Base-by-base conservation (phyloP, 2,113 vertebrate genomes). In the Cephalopholis sonnerati region DNA sequence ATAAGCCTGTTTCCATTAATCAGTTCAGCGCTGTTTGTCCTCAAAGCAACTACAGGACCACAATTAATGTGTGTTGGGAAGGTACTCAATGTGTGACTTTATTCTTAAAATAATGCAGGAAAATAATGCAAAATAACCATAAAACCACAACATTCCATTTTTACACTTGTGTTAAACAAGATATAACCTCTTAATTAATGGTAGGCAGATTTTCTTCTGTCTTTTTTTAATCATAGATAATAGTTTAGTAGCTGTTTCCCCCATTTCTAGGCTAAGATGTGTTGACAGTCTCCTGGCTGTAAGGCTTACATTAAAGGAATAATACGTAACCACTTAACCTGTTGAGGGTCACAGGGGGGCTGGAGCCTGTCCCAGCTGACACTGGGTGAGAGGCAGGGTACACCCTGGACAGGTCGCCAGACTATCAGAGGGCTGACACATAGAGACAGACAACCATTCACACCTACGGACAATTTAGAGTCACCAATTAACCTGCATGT, bases 1-100 rank as follows among this genome's bases (percentile, higher is more conserved):
- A 32, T 64, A 32, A 86, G 44, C 67, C 64, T 77, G 65, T 72
- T 90, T 87, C 80, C 66, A 80, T 86, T 78, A 67, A 81, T 74
- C 74, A 76, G 36, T 66, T 36, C 67, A 77, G 29, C 41, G 41
- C n/a, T 58, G 41, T 51, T 72, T 50, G 36, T 63, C 36, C 48
- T 51, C 18, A 2, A 44, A 57, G 46, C 13, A 17, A n/a, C 15
- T 20, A 64, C 20, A 39, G 1, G 16, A 24, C 41, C 72, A 41
- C 39, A n/a, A 18, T 29, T 22, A 20, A 65, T 59, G 18, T 64
- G 53, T 74, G 51, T 63, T 77, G 1, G 22, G 66, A 72, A 78
- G 11, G 20, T 69, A 25, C 51, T 69, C n/a, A 41, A 29, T 9
- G 27, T 57, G 41, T 73, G 57, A 73, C 64, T 58, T 44, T 27